These are phyloP conservation scores for Prionchulus punctatus DNA, from an alignment of 2,888 invertebrate genomes.

Conservation along the genomic window DNA sequence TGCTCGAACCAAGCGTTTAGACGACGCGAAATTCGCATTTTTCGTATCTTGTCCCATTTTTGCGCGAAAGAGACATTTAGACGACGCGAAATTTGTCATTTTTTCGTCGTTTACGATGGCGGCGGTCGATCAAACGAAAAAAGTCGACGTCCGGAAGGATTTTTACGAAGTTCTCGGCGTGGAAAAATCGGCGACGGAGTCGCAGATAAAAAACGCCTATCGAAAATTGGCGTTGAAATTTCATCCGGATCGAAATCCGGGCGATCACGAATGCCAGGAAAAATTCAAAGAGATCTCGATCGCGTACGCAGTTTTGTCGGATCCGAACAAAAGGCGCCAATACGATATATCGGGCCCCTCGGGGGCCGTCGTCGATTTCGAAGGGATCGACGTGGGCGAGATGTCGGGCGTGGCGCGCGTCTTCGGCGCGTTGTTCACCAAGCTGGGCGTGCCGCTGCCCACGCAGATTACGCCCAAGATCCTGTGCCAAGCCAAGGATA, in stretches of 20 bases:
- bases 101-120: no score
- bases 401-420: conserved; percentile 30
- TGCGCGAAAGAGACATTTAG: no score
- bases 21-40: no score
- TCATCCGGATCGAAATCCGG: conserved; percentile 11
- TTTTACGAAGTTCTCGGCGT: conserved; percentile 30
- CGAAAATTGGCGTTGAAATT: conserved; percentile 24
- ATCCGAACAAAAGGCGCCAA: conserved; percentile 30
- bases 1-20: no score
- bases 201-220: conserved; percentile 29
- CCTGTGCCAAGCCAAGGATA: conserved; percentile 6
- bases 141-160: conserved; percentile 17
- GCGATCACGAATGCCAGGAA: neutral
- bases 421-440: conserved; percentile 30
- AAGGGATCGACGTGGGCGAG: conserved; percentile 29
- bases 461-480: conserved; percentile 30
- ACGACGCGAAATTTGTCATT: no score
- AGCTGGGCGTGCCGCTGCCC: conserved; percentile 31
- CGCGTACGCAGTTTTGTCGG: conserved; percentile 30
- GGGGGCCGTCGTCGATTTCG: conserved; percentile 22
- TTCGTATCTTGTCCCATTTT: no score
- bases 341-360: conserved; percentile 30
- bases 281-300: conserved; percentile 29
- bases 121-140: neutral
- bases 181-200: conserved; percentile 24